Percentiles rank a stretch among this genome's conserved stretches.
Conservation (phyloP, 2,888 invertebrate genomes). For the Dicycla oo region DNA sequence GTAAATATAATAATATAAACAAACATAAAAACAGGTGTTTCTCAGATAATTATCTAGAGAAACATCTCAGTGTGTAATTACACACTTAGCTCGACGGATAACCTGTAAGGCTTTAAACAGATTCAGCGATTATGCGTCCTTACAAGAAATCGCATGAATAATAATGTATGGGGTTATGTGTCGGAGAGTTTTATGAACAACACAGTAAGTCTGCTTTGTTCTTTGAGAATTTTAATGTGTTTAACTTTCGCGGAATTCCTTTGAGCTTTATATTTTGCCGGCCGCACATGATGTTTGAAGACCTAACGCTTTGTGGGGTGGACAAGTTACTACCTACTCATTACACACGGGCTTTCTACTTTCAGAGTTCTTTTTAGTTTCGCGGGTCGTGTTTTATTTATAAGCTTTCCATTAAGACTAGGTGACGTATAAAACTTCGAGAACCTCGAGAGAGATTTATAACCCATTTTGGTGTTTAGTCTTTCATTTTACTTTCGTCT, state of each 20-base stretch:
- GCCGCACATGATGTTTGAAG: slow-evolving; percentile 43
- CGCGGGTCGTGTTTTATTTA: slow-evolving; percentile 32
- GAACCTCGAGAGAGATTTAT: not conserved
- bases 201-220: slow-evolving; percentile 60
- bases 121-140: slow-evolving; percentile 52
- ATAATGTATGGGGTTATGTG: slow-evolving; percentile 52
- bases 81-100: slow-evolving; percentile 42
- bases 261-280: slow-evolving; percentile 48
- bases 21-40: slow-evolving; percentile 60
- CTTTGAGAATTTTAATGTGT: slow-evolving; percentile 57
- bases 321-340: slow-evolving; percentile 43
- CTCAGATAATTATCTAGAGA: slow-evolving; percentile 51
- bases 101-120: slow-evolving; percentile 53
- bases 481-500: not conserved
- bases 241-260: slow-evolving; percentile 59
- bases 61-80: slow-evolving; percentile 56
- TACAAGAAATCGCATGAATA: slow-evolving; percentile 59
- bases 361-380: slow-evolving; percentile 33
- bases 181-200: slow-evolving; percentile 54
- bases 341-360: slow-evolving; percentile 34
- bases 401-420: slow-evolving; percentile 3
- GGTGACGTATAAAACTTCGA: not conserved
- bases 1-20: slow-evolving; percentile 37
- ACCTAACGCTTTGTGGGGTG: slow-evolving; percentile 52
- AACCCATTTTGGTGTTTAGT: not conserved